Conservation (phyloP, 2,888 invertebrate species). For the Apodemia duryi region DNA sequence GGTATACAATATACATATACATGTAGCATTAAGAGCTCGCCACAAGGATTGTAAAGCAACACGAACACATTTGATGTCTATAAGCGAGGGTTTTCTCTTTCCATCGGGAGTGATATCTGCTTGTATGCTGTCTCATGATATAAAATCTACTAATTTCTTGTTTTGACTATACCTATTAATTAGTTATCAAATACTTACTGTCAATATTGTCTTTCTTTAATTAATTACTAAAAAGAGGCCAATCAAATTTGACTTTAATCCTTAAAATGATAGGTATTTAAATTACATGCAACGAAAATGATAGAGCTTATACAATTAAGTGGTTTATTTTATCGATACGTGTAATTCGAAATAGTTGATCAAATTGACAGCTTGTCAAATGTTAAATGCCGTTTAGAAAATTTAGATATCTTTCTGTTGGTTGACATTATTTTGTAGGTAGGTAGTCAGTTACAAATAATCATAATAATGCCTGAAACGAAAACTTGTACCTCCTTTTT, state of each 20-base stretch:
- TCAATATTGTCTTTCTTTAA: neutral
- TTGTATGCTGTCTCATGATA: too few species aligned
- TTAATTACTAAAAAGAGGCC: neutral
- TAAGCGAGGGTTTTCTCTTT: too few species aligned
- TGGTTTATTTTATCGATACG: neutral
- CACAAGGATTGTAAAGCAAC: too few species aligned
- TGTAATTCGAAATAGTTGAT: conserved; percentile 11
- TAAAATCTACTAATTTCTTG: neutral
- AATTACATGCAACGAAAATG: neutral
- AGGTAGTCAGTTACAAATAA: neutral
- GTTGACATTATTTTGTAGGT: conserved; percentile 2
- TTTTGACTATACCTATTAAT: neutral
- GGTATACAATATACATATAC: too few species aligned
- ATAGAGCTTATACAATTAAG: neutral
- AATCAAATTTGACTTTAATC: neutral
- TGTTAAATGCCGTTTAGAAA: neutral
- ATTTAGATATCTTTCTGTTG: neutral
- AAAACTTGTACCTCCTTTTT: too few species aligned
- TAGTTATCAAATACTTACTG: neutral
- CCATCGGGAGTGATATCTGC: too few species aligned
- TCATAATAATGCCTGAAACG: too few species aligned
- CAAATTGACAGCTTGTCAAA: conserved; percentile 9
- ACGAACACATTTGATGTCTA: too few species aligned
- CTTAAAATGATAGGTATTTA: neutral
- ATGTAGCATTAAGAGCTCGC: too few species aligned